Evolutionary conservation across 2,113 vertebrate species (phyloP), one percentile per base, ranked within the genome.

Genomic region (Mohoua ochrocephala): DNA sequence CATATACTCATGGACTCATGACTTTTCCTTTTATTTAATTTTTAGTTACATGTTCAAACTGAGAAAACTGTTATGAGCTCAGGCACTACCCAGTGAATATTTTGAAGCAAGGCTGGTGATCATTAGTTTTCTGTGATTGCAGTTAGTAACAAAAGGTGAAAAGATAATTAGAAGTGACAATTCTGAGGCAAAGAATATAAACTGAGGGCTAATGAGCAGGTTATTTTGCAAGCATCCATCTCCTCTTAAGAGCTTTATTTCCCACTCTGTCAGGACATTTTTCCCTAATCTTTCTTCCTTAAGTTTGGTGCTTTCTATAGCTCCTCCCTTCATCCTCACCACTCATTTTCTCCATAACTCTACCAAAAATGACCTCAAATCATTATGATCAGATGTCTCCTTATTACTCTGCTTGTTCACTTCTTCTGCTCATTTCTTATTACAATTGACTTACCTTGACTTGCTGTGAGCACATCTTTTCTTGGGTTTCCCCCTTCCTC

Each of bases 101-200:
- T 92, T 92, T 64, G 24, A 91, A 82, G 65, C 9, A 60, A 93
- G 56, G 39, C 26, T 84, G 45, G 23, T 60, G 68, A 70, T 86
- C 33, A 41, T 80, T 91, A 78, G 7, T 78, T 88, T 88, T 50
- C 80, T 84, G 35, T 68, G 64, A 81, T 75, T 94, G 56, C 22
- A 64, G 35, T 91, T 92, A 68, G 89, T 68, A 94, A 89, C 24
- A 21, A 92, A 91, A 95, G 61, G 76, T 92, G 76, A 89, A 91
- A 81, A 95, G 33, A 78, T 64, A 84, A 94, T 84, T 90, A 74
- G 68, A 83, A 86, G 35, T 4, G 5, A 93, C 69, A 87, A 82
- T 70, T 84, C 60, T 78, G 27, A 78, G 44, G 30, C 47, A 84
- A 39, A 23, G 35, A 89, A 71, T 52, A 68, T 61, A 91, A 91